Evolutionary conservation across 1,140 invertebrate genomes (phyloP).

Genomic region (Drosophila athabasca): DNA sequence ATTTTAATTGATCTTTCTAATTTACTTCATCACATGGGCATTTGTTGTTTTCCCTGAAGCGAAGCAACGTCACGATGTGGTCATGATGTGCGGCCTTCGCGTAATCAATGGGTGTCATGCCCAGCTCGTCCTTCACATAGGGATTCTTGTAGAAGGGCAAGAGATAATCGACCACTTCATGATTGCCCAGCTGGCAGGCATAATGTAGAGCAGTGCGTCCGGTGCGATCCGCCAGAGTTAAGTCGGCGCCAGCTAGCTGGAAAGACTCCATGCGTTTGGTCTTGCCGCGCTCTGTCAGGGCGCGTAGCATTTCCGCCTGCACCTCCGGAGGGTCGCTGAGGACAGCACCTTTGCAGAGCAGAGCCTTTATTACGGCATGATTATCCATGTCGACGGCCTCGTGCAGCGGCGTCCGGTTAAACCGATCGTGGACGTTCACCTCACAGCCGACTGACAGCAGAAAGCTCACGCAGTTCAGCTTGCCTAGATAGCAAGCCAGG

Average conservation of each 20-base stretch:
- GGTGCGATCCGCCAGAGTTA: conserved; percentile 85
- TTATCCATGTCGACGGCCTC: conserved; percentile 87
- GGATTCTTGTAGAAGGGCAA: conserved; percentile 82
- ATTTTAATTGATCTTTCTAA: background rate
- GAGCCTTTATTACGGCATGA: conserved; percentile 85
- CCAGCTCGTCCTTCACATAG: conserved; percentile 81
- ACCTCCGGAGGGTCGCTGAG: conserved; percentile 83
- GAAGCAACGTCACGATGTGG: conserved; percentile 41
- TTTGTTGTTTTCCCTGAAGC: conserved; percentile 27
- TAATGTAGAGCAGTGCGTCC: conserved; percentile 87
- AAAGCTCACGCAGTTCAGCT: conserved; percentile 69
- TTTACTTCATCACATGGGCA: conserved; percentile 14
- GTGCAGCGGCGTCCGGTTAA: conserved; percentile 86
- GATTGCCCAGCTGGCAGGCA: conserved; percentile 84
- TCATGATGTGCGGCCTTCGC: conserved; percentile 72
- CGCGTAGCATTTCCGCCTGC: conserved; percentile 86
- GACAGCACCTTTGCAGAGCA: conserved; percentile 87
- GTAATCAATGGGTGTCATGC: conserved; percentile 84
- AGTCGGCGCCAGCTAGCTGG: conserved; percentile 86
- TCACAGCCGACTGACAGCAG: conserved; percentile 91
- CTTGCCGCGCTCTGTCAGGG: conserved; percentile 86
- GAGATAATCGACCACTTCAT: conserved; percentile 82
- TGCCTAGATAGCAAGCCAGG: conserved; percentile 90
- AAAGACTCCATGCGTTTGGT: conserved; percentile 86
- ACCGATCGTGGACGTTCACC: conserved; percentile 87